Evolutionary conservation across 2,797 vertebrate genomes (phyloP), one percentile per base, ranked within the genome.

Genomic region (Sardinella longiceps): DNA sequence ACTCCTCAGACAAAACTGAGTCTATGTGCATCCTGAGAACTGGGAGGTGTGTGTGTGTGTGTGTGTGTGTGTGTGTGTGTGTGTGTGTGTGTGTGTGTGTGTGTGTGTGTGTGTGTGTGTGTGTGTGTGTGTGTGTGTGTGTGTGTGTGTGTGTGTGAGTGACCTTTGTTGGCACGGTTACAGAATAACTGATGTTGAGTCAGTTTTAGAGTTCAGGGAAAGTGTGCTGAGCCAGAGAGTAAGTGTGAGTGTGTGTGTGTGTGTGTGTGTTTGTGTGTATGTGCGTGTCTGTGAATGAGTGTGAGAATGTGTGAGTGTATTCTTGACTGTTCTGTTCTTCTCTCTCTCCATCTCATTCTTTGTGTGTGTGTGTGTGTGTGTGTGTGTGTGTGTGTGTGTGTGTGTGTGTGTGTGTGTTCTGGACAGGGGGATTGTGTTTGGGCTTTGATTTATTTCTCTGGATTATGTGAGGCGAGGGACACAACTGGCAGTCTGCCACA

Each of bases 391-490:
- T 51, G 37, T 82, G 25, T 82, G 82, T 82, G 30, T 30, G 28
- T 37, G 39, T 50, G 33, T 84, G 45, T 10, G 56, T 48, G 63
- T 45, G 82, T n/a, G 82, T 53, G 53, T 37, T 30, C 63, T 77
- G 77, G 39, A 63, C n/a, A 50, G 43, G 43, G 28, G 83, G 53
- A 84, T 53, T 81, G 85, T 90, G 92, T 89, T 94, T 89, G 92
- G 93, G 93, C 93, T 91, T 92, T 94, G 93, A 94, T 95, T 95
- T 94, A 91, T 95, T 95, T 94, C 91, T 63, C 89, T 92, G 92
- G 89, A 93, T 95, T 93, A 92, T 92, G 89, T 88, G 93, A 95
- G 91, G 91, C 85, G 89, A 89, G 83, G 92, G 89, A 90, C 91
- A 91, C 91, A 93, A 86, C 90, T 95, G 93, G 94, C 91, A 87